Evolutionary conservation across 2,888 invertebrate genomes (phyloP), one percentile per base, ranked within the genome.

Genomic region (Pollenia angustigena): DNA sequence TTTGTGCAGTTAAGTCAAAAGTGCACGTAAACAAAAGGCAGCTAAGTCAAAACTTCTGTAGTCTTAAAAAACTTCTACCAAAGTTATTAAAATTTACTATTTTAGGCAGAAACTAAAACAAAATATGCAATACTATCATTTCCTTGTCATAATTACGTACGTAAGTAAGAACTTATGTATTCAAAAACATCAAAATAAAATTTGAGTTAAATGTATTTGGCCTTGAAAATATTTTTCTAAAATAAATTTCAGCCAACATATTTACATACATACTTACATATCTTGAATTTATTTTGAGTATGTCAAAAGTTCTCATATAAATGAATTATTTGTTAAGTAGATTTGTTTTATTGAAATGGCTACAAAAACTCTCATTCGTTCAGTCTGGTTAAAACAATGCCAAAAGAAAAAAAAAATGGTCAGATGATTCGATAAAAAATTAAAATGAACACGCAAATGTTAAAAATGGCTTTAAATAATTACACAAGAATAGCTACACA

Each of bases 391-490:
- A 60, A 60, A 60, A 60, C 60, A 40, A 60, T 14, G 18, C n/a
- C 12, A 18, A 64, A 18, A 54, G 11, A 10, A 56, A 23, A 46
- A 64, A 46, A 46, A 32, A 6, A 6, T 32, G 32, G 32, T 32
- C 32, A 32, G 32, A 32, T 1, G 32, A 4, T 32, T 62, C 40
- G 14, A 23, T 14, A 40, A 62, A n/a, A 48, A 50, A 68, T 23
- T 18, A 12, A 46, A 18, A 46, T 12, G 50, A 68, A 68, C 66
- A 68, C 66, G 66, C 66, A 68, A 68, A 68, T 68, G 40, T 50
- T 32, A 32, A 68, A 68, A 48, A 68, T 50, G 32, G 48, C 48
- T 46, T 68, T 23, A 32, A 58, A 32, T 58, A 58, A 58, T 58
- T 32, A 32, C 32, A 58, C 32, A 32, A 32, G 23, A 32, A 32